Evolutionary conservation across 2,113 vertebrate genomes (phyloP).

Genomic region (Siniperca knerii): DNA sequence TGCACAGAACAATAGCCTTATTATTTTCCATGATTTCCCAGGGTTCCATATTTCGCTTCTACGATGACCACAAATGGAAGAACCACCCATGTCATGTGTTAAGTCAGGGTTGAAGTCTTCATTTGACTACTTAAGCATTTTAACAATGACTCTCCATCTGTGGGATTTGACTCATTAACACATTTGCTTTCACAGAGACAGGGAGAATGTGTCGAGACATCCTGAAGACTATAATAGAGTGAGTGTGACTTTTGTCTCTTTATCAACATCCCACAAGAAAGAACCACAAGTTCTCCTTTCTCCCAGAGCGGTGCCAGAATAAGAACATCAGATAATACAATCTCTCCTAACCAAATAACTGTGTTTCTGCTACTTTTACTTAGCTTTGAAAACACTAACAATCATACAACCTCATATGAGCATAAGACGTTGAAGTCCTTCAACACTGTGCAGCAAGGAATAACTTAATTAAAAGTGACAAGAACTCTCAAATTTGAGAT

Average conservation of each 20-base stretch:
- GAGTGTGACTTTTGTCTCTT: conserved; percentile 72
- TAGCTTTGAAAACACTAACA: conserved; percentile 38
- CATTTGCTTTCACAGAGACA: conserved; percentile 74
- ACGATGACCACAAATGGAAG: conserved; percentile 42
- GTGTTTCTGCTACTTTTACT: conserved; percentile 14
- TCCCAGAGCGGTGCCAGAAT: conserved; percentile 15
- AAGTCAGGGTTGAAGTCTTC: conserved; percentile 65
- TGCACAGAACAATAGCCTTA: conserved; percentile 44
- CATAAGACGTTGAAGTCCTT: background rate
- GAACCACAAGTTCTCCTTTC: conserved; percentile 28
- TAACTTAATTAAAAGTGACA: background rate
- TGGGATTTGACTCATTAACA: conserved; percentile 81
- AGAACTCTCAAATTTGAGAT: background rate
- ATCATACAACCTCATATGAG: conserved; percentile 23
- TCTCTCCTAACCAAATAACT: conserved; percentile 26
- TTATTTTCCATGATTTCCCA: conserved; percentile 59
- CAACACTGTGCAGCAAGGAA: conserved; percentile 10
- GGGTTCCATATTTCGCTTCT: conserved; percentile 46
- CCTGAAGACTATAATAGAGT: conserved; percentile 68
- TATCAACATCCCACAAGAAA: conserved; percentile 66
- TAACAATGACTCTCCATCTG: conserved; percentile 80
- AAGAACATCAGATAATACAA: conserved; percentile 32
- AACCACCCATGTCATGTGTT: conserved; percentile 46
- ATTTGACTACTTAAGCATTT: conserved; percentile 69
- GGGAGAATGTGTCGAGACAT: conserved; percentile 70